phyloP scores from a whole-genome alignment of 2,797 vertebrate genomes.

The Darevskia nairensis region DNA sequence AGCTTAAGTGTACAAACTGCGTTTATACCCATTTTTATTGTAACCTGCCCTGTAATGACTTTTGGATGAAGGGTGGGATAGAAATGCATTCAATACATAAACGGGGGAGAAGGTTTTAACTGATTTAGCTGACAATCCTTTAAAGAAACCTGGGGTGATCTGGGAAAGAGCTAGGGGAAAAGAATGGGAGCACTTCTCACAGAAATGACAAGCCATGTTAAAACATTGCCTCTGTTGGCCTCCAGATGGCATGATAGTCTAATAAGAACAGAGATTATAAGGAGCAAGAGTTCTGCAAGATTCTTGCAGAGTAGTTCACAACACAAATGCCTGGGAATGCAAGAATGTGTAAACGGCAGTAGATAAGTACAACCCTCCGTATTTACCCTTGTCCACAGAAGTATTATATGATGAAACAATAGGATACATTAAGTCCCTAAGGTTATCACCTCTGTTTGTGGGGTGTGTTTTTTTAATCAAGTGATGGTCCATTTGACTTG shows the following conservation, averaged over 20 bases:
- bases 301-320: neutral
- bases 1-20: too few relatives aligned
- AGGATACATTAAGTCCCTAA: neutral
- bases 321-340: neutral
- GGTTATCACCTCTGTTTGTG: too few relatives aligned
- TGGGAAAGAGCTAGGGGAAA: neutral
- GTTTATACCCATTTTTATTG: too few relatives aligned
- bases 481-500: too few relatives aligned
- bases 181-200: neutral
- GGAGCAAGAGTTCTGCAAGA: neutral
- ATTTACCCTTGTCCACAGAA: neutral
- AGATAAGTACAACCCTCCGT: neutral
- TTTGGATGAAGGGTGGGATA: too few relatives aligned
- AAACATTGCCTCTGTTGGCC: neutral
- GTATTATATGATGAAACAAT: neutral
- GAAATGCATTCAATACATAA: too few relatives aligned
- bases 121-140: neutral
- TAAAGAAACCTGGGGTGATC: neutral
- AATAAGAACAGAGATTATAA: accelerated
- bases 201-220: neutral
- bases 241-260: accelerated
- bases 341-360: neutral
- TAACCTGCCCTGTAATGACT: too few relatives aligned
- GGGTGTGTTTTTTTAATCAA: too few relatives aligned
- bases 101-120: neutral